Base-by-base conservation (phyloP, 2,888 invertebrate species). In the Heliconius cydno region DNA sequence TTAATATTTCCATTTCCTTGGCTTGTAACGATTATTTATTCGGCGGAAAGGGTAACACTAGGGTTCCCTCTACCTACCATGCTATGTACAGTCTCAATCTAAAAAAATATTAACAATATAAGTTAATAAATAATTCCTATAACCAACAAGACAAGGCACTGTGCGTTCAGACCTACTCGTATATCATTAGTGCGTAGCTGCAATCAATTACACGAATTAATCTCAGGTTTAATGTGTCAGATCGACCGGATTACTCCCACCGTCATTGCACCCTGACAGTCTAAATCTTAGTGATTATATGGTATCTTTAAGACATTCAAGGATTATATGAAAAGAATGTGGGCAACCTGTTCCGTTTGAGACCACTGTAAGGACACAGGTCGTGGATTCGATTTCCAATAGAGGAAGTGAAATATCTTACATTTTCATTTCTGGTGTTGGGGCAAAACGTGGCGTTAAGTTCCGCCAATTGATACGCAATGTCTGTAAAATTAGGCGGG, bases 201-300 rank as follows among this genome's bases (percentile, higher is more conserved):
- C 79, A 81, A 83, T 83, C 82, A 82, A 81, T 83, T 82, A 83
- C 77, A 76, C 65, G 78, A 82, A 81, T 78, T 83, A 83, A 83
- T 83, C 78, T 83, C 41, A 80, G 82, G 79, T 81, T 82, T 82
- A 82, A 80, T 81, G 75, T 77, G 81, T 81, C 79, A 75, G 76
- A 80, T 78, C 67, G 77, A 67, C 71, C 46, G 78, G 78, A 70
- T 82, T 81, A 73, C 78, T 46, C n/a, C 60, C 78, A 71, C 68
- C 78, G 78, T 79, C 79, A 83, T 67, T 76, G 80, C 75, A 76
- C 52, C 76, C 76, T 82, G 82, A 82, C 82, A 83, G 67, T 74
- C 70, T 67, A 76, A 80, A 74, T 76, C 81, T 73, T 68, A 19
- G 60, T 60, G 75, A 76, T 78, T 78, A 78, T 72, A 34, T 57